Evolutionary conservation across 2,888 invertebrate species (phyloP), one percentile per base, ranked within the genome.

Genomic region (Lasioglossum calceatum): DNA sequence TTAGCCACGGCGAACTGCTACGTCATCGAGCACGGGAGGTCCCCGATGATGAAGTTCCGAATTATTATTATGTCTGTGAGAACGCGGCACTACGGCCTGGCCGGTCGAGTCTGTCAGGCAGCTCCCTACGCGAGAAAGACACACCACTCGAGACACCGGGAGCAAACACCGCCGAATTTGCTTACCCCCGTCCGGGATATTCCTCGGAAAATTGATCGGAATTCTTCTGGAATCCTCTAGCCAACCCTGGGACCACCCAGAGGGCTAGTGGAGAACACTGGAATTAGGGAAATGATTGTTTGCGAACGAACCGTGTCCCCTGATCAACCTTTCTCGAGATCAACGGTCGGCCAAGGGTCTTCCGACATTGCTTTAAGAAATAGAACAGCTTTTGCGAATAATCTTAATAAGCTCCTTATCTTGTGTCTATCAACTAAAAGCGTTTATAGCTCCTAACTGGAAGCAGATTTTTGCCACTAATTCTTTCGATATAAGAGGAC

Each of bases 11-110:
- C 87, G 87, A 92, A 92, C 87, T 89, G 94, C 95, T 88, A 85
- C 86, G 93, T 95, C 95, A 95, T 89, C 87, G 80, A 82, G 90
- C 90, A 89, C 92, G 94, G 94, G 94, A 95, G 94, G 94, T 95
- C 94, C n/a, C 32, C 90, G 72, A 86, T 74, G 89, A 89, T 80
- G 91, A 89, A 88, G 92, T 91, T 91, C 90, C 89, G 89, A 93
- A 93, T 93, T 92, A 93, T 93, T 92, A 92, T 93, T 90, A 92
- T 90, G 70, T 4, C 89, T 85, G 82, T 85, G 91, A 90, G 91
- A 91, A 89, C 85, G 81, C 23, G 39, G 39, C 7, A 8, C 32
- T 14, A 2, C 70, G 39, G 19, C 8, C 23, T 39, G 23, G 19
- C 39, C 36, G 70, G 39, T 19, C 70, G 36, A 19, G 70, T 70